Evolutionary conservation across 1,140 invertebrate species (phyloP).

Genomic region (Dreissena polymorpha): DNA sequence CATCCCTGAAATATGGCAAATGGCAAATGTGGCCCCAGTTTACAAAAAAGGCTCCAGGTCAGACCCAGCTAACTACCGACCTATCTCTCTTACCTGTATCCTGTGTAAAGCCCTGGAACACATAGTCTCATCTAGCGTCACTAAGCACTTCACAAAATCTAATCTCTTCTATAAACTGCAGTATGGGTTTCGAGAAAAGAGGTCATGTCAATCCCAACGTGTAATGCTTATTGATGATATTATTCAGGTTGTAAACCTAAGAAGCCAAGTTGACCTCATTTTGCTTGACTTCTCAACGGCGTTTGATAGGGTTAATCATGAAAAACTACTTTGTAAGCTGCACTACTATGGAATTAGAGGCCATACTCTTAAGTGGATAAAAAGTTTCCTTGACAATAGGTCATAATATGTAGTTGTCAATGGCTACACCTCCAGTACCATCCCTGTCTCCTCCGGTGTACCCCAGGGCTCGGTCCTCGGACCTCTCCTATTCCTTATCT

Average conservation of each 20-base stretch:
- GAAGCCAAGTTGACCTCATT: conserved; percentile 28
- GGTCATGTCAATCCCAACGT: conserved; percentile 15
- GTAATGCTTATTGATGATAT: conserved; percentile 1
- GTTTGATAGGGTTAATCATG: conserved; percentile 59
- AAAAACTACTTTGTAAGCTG: conserved; percentile 49
- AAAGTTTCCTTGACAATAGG: conserved; percentile 47
- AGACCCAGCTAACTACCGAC: conserved; percentile 27
- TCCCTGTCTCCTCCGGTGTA: conserved; percentile 46
- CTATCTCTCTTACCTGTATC: conserved; percentile 35
- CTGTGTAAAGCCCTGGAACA: conserved; percentile 46
- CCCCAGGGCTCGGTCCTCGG: conserved; percentile 56
- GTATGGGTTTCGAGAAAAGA: conserved; percentile 44
- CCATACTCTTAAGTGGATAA: conserved; percentile 45
- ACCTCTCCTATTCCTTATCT: conserved; percentile 56
- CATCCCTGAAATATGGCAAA: neutral
- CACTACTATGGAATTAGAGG: conserved; percentile 33
- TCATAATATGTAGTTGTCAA: conserved; percentile 55
- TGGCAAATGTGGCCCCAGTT: conserved; percentile 12
- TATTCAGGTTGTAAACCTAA: neutral
- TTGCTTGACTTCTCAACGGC: conserved; percentile 58
- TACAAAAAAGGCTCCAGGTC: conserved; percentile 18
- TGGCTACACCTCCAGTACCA: conserved; percentile 7
- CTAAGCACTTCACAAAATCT: conserved; percentile 15
- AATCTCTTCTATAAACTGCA: conserved; percentile 33
- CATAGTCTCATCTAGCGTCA: conserved; percentile 23